Evolutionary conservation across 2,797 vertebrate species (phyloP), one percentile per base, ranked within the genome.

Genomic region (Scleropages formosus): DNA sequence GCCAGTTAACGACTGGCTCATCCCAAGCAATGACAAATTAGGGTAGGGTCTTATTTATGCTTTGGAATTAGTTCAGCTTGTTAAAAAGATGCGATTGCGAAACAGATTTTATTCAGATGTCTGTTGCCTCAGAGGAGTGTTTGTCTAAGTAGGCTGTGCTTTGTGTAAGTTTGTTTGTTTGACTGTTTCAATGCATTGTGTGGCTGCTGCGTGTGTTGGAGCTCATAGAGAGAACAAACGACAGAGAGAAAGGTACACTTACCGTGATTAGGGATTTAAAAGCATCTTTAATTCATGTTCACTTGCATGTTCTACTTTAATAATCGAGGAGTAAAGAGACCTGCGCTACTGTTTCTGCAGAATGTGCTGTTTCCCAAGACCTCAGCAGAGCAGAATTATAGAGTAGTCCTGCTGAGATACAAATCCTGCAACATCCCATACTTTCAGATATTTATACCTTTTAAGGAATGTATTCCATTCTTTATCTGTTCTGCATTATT

Each of bases 271-370:
- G 63, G 69, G 67, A 76, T 84, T 81, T 58, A 71, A 73, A 75
- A 66, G 75, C 65, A 56, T 82, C 81, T 83, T 82, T 82, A 82
- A 83, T 78, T 83, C 74, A 85, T 76, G 69, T 59, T 49, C 75
- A 18, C 79, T 72, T 70, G 76, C 64, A 77, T 39, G 31, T 39
- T 39, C 78, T 46, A 76, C 78, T 70, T 66, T 73, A 74, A 69
- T 80, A 72, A 78, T 74, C 47, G 67, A 74, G 66, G 61, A 26
- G 58, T 77, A 56, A 80, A 76, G 63, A 81, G 68, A 60, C 78
- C 31, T 13, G 73, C 46, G 62, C 64, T 53, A n/a, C 69, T 24
- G 26, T 60, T 63, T 63, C 24, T 26, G 20, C 27, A 1, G 8
- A 13, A 7, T 15, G 24, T 26, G 8, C 27, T 63, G 24, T 22